Evolutionary conservation across 2,888 invertebrate species (phyloP).

Genomic region (Tribolium freemani): DNA sequence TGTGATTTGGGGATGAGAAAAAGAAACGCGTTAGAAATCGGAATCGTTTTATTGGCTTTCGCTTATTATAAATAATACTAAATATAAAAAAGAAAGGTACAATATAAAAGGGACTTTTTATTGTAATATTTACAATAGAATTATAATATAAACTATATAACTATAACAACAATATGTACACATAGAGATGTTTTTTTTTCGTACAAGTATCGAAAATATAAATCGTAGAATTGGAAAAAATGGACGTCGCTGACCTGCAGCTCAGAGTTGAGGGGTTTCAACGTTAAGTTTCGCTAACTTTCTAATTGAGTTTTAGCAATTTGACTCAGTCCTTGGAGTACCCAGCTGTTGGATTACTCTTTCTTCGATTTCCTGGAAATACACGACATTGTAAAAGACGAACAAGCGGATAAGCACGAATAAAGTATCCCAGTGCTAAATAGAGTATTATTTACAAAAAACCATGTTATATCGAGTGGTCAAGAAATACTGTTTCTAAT

Average conservation of each 20-base stretch:
- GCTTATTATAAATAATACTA: constrained; percentile 27
- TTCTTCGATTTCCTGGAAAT: constrained; percentile 68
- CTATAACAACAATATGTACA: constrained; percentile 67
- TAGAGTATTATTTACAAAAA: not conserved
- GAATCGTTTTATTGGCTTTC: not conserved
- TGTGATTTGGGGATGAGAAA: not conserved
- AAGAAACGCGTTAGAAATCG: not conserved
- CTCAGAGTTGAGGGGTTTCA: constrained; percentile 45
- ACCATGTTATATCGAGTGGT: too few relatives aligned
- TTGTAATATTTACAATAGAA: constrained; percentile 61
- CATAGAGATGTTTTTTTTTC: constrained; percentile 46
- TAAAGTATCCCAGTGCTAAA: not conserved
- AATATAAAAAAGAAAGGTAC: constrained; percentile 36
- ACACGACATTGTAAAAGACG: not conserved
- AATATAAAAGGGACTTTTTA: constrained; percentile 42
- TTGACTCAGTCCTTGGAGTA: constrained; percentile 66
- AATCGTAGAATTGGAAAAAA: constrained; percentile 55
- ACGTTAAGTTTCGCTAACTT: not conserved
- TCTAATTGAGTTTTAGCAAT: constrained; percentile 56
- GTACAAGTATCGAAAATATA: constrained; percentile 59
- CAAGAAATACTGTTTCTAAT: too few relatives aligned
- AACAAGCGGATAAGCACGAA: too few relatives aligned
- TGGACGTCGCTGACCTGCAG: constrained; percentile 64
- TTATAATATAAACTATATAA: constrained; percentile 67
- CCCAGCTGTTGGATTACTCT: constrained; percentile 68